These are phyloP conservation scores for Willowsia nigromaculata DNA, from an alignment of 2,888 invertebrate species.

Conservation along the genomic window DNA sequence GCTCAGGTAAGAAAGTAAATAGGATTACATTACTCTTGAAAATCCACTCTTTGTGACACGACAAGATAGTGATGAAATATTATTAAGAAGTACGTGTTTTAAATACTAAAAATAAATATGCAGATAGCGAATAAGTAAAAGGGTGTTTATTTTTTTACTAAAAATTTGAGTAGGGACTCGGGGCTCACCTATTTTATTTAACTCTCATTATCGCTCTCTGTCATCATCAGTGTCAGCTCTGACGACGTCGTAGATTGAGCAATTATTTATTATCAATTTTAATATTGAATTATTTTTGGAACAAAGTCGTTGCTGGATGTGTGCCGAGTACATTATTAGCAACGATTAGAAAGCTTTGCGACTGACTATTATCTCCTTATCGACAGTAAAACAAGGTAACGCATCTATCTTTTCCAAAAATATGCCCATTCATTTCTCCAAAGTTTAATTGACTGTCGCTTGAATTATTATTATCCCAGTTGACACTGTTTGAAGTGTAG, in stretches of 20 bases:
- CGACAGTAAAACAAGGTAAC: not conserved
- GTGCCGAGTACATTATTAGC: no score
- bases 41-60: slow-evolving; percentile 12
- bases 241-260: not conserved
- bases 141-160: not conserved
- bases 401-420: not conserved
- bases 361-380: not conserved
- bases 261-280: not conserved
- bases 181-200: no score
- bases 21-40: slow-evolving; percentile 32
- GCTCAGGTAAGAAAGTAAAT: not conserved
- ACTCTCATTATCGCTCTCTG: slow-evolving; percentile 22
- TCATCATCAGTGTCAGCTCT: not conserved
- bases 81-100: not conserved
- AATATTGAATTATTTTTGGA: not conserved
- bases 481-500: not conserved
- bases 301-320: not conserved
- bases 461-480: not conserved
- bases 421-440: not conserved
- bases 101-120: not conserved
- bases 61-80: not conserved
- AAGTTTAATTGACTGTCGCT: not conserved
- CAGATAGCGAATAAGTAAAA: not conserved
- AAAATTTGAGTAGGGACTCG: not conserved
- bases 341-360: not conserved